Conservation (phyloP, 1,140 invertebrate species). For the Zaprionus lachaisei region DNA sequence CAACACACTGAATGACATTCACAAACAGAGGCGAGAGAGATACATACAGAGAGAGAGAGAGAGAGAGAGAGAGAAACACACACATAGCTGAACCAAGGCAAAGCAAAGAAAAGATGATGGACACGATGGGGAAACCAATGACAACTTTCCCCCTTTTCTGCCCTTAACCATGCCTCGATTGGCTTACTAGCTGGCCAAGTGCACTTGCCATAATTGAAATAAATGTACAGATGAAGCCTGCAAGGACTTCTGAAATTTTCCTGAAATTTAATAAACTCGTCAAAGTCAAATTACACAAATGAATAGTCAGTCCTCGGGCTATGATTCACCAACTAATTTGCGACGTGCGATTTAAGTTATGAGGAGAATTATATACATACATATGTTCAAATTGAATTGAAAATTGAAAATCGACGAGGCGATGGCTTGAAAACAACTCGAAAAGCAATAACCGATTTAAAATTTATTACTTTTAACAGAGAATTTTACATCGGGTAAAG, state of each 20-base stretch:
- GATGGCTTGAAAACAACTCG: slow-evolving; percentile 3
- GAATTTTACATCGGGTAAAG: not conserved
- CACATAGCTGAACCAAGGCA: not conserved
- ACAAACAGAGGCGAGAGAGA: not conserved
- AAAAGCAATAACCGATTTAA: slow-evolving; percentile 21
- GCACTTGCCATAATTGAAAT: slow-evolving; percentile 37
- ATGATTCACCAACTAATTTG: not conserved
- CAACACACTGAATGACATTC: not conserved
- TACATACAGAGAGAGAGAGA: too few relatives aligned
- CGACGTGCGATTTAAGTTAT: not conserved
- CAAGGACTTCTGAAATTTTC: not conserved
- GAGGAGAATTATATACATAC: not conserved
- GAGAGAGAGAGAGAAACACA: not conserved
- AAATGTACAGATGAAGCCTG: slow-evolving; percentile 11
- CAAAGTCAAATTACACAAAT: slow-evolving; percentile 12
- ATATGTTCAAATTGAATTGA: not conserved
- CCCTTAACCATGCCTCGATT: too few relatives aligned
- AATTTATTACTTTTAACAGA: slow-evolving; percentile 27
- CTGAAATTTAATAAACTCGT: slow-evolving; percentile 12
- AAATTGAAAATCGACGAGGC: too few relatives aligned
- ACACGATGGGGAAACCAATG: not conserved
- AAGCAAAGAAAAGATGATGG: slow-evolving; percentile 4
- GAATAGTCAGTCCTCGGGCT: not conserved
- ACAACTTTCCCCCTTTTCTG: not conserved
- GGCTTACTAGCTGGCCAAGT: not conserved